These are phyloP conservation scores for Brachyistius frenatus DNA, from an alignment of 2,113 vertebrate genomes.

Conservation along the genomic window DNA sequence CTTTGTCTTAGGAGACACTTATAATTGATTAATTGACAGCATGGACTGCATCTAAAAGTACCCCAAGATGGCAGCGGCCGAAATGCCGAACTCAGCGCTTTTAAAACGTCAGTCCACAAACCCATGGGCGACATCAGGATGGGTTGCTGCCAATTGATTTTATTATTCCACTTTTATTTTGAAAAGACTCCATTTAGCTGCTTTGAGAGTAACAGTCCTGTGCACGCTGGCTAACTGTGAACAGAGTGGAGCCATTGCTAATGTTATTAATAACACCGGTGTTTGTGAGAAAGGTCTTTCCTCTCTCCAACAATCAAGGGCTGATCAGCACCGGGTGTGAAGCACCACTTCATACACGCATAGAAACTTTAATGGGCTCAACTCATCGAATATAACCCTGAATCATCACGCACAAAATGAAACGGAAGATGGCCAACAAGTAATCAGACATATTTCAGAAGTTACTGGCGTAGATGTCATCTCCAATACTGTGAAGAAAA, in stretches of 20 bases:
- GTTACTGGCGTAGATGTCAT: too few relatives aligned
- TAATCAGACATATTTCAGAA: too few relatives aligned
- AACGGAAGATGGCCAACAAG: too few relatives aligned
- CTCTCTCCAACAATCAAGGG: neutral
- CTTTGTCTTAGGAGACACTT: too few relatives aligned
- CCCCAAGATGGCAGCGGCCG: too few relatives aligned
- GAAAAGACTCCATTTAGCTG: neutral
- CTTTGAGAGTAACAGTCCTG: neutral
- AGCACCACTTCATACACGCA: neutral
- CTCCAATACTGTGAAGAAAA: too few relatives aligned
- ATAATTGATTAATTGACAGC: too few relatives aligned
- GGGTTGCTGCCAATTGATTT: too few relatives aligned
- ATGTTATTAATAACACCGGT: neutral
- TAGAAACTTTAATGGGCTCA: neutral
- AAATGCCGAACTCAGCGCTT: too few relatives aligned
- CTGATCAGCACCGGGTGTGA: conserved; percentile 5
- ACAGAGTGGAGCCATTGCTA: neutral
- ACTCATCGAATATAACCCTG: neutral
- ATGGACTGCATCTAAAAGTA: too few relatives aligned
- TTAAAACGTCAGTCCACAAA: too few relatives aligned
- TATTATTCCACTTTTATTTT: neutral
- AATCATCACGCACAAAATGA: neutral
- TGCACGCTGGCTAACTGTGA: neutral
- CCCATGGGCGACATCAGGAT: too few relatives aligned
- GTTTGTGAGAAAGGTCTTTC: neutral